phyloP scores from a whole-genome alignment of 2,888 invertebrate genomes.

The Papilio gigon region DNA sequence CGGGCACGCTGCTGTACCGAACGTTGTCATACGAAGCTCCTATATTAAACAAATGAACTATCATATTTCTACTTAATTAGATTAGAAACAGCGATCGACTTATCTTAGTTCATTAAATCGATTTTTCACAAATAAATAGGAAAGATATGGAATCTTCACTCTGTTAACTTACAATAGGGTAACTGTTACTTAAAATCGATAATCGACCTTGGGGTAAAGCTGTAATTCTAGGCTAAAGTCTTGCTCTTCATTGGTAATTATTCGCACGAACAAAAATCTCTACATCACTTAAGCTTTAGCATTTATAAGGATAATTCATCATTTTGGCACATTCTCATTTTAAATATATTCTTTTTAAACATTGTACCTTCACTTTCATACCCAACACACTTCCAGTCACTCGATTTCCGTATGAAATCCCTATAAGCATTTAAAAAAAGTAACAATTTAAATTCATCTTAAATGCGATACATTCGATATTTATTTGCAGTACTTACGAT shows the following conservation, averaged over 20 bases:
- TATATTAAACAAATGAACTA: slow-evolving; percentile 51
- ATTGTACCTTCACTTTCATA: too few species aligned
- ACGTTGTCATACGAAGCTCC: slow-evolving; percentile 84
- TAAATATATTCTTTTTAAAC: too few species aligned
- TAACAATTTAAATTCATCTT: background rate
- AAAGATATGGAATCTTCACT: too few species aligned
- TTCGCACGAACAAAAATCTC: background rate
- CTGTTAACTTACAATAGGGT: too few species aligned
- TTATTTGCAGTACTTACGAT: slow-evolving; percentile 75
- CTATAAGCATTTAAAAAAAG: too few species aligned
- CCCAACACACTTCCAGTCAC: too few species aligned
- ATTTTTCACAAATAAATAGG: too few species aligned
- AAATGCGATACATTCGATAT: slow-evolving; percentile 33
- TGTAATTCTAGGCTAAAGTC: slow-evolving; percentile 1
- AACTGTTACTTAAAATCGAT: background rate
- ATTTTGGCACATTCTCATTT: background rate
- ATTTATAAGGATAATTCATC: background rate
- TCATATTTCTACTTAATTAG: background rate
- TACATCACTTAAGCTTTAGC: background rate
- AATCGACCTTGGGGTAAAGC: background rate
- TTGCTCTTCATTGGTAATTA: background rate
- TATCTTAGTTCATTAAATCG: too few species aligned
- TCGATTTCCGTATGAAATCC: too few species aligned
- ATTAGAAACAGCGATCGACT: background rate
- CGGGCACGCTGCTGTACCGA: slow-evolving; percentile 86